Base-by-base conservation (phyloP, 2,888 invertebrate genomes). In the Calephelis perditalis region DNA sequence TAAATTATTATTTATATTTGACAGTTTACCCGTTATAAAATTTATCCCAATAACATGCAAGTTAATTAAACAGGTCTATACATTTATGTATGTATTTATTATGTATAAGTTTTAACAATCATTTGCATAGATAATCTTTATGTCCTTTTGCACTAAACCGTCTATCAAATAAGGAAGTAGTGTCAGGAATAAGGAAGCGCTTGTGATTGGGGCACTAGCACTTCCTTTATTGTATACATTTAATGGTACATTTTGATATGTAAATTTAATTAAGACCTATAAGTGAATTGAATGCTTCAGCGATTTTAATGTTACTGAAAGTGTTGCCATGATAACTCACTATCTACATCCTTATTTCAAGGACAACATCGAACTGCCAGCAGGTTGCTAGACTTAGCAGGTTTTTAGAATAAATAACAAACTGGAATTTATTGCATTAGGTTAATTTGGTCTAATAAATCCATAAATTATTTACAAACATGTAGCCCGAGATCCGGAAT, bases 321-420 rank as follows among this genome's bases (percentile, higher is more conserved):
- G 52, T 54, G 35, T 54, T 54, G 52, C 52, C 52, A 52, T 52
- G 52, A 26, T 52, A 52, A 52, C 26, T 9, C 49, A 26, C 26
- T 49, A 49, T 49, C 35, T 70, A 85, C 83, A 87, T 88, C 87
- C 87, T 86, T 82, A 86, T 86, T 82, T 82, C 87, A 89, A 88
- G 88, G 89, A 84, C 88, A 78, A 70, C 67, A 75, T 9, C 71
- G 45, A 70, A 66, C 68, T 61, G 74, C 67, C 70, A 73, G 71
- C 76, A 77, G 77, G 78, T 81, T 78, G 79, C 78, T 80, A 77
- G 78, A 79, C 77, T 79, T 40, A 5, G 6, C 40, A 7, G 40
- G 40, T 40, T 84, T 86, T 76, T 75, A n/a, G 52, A 11, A 73
- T 78, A 82, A 76, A 78, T 81, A 77, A 65, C 74, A 40, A 57